Evolutionary conservation across 2,797 vertebrate genomes (phyloP), one percentile per base, ranked within the genome.

Genomic region (Pyrrhura leucotis): DNA sequence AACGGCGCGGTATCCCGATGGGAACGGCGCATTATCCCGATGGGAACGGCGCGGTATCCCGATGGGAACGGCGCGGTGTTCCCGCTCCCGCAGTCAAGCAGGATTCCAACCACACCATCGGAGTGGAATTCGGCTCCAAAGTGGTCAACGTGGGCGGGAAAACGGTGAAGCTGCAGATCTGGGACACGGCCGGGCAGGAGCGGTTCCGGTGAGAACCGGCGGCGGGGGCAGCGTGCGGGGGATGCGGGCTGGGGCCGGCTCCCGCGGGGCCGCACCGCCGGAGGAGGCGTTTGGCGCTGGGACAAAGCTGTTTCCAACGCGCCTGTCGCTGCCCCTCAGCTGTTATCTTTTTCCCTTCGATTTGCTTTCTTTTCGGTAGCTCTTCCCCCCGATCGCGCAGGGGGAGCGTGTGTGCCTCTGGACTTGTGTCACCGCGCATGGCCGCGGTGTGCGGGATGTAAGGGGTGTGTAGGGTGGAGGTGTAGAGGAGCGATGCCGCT

Each of bases 111-210:
- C n/a, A n/a, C n/a, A n/a, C n/a, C n/a, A n/a, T n/a, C n/a, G n/a
- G n/a, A n/a, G n/a, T n/a, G n/a, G n/a, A n/a, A n/a, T n/a, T n/a
- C n/a, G n/a, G n/a, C n/a, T n/a, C n/a, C n/a, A n/a, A n/a, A n/a
- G n/a, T n/a, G n/a, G n/a, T n/a, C n/a, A n/a, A n/a, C n/a, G n/a
- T n/a, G n/a, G n/a, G n/a, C n/a, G n/a, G n/a, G n/a, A n/a, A n/a
- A n/a, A n/a, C n/a, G n/a, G n/a, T n/a, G n/a, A 99, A 99, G 95
- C 96, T 99, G 90, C 99, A 99, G 97, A 99, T 99, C 96, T 98
- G 99, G 99, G 98, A 99, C 97, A 99, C 99, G 2, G 98, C 98
- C 0, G 99, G 99, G 15, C 99, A 99, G 95, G 99, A 99, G 93
- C 96, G 99, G 42, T 99, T 89, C 72, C 72, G 99, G 99, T 89